These are phyloP conservation scores for Paradisaea rubra DNA, from an alignment of 2,113 vertebrate genomes.

Conservation along the genomic window DNA sequence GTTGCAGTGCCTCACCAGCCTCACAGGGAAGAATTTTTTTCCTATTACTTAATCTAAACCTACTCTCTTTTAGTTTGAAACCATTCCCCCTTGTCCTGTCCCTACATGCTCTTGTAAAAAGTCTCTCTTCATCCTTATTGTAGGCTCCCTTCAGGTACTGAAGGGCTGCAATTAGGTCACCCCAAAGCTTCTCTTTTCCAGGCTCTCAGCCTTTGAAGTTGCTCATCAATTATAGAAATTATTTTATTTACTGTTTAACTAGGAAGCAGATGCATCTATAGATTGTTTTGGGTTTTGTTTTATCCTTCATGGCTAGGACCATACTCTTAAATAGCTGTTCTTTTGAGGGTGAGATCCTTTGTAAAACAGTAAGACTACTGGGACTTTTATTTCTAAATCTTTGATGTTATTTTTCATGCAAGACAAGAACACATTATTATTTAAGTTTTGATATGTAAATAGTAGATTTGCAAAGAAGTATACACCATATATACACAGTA, in stretches of 20 bases:
- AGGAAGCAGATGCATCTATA: neutral
- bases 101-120: neutral
- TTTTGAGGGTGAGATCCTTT: neutral
- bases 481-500: neutral
- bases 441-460: neutral
- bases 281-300: neutral
- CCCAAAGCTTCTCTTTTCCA: neutral
- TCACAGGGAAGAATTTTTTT: neutral
- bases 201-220: neutral
- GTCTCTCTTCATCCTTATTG: neutral
- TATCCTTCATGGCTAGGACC: neutral
- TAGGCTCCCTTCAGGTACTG: neutral
- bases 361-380: neutral
- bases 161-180: neutral
- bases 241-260: neutral
- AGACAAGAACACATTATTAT: neutral
- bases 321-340: neutral
- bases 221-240: neutral
- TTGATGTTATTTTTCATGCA: neutral
- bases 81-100: neutral
- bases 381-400: neutral
- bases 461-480: neutral
- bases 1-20: neutral
- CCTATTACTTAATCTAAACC: neutral
- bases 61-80: neutral